Percentiles rank a stretch among this genome's conserved stretches.
These are phyloP conservation scores for Iselma pallidipennis DNA, from an alignment of 2,888 invertebrate genomes.

Conservation along the genomic window DNA sequence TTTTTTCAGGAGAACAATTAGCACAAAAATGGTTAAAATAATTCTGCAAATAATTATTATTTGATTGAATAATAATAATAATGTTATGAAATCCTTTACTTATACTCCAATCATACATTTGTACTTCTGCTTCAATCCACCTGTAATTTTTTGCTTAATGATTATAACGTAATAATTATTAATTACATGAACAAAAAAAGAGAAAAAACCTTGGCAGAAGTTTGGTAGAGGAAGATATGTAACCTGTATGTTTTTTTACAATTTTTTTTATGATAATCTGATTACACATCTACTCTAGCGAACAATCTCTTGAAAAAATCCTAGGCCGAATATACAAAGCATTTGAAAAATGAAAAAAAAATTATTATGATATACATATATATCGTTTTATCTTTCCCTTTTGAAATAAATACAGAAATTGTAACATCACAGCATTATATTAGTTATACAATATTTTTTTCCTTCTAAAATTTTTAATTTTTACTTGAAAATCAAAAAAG, in stretches of 20 bases:
- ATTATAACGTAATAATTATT: slow-evolving; percentile 15
- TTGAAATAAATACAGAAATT: slow-evolving; percentile 50
- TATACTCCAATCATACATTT: slow-evolving; percentile 38
- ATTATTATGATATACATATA: slow-evolving; percentile 24
- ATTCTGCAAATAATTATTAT: slow-evolving; percentile 18
- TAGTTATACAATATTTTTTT: slow-evolving; percentile 1
- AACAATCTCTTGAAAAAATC: slow-evolving; percentile 20
- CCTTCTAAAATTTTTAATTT: slow-evolving; percentile 29
- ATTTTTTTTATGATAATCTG: neutral
- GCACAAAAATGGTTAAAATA: slow-evolving; percentile 7
- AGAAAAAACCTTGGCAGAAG: slow-evolving; percentile 19
- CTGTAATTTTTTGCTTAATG: slow-evolving; percentile 10
- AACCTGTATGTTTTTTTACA: neutral
- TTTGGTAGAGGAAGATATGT: slow-evolving; percentile 17
- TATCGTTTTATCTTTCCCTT: slow-evolving; percentile 35
- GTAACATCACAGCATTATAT: slow-evolving; percentile 50
- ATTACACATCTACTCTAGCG: slow-evolving; percentile 10
- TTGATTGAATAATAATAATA: slow-evolving; percentile 26
- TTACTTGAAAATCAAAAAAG: slow-evolving; percentile 5
- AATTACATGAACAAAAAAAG: slow-evolving; percentile 15
- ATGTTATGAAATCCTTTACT: slow-evolving; percentile 38
- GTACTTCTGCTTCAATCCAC: slow-evolving; percentile 41
- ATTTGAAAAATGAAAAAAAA: slow-evolving; percentile 20
- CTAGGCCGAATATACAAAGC: slow-evolving; percentile 32
- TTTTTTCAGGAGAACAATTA: slow-evolving; percentile 6